These are phyloP conservation scores for Heliconius eleuchia DNA, from an alignment of 1,140 invertebrate species.

Conservation along the genomic window DNA sequence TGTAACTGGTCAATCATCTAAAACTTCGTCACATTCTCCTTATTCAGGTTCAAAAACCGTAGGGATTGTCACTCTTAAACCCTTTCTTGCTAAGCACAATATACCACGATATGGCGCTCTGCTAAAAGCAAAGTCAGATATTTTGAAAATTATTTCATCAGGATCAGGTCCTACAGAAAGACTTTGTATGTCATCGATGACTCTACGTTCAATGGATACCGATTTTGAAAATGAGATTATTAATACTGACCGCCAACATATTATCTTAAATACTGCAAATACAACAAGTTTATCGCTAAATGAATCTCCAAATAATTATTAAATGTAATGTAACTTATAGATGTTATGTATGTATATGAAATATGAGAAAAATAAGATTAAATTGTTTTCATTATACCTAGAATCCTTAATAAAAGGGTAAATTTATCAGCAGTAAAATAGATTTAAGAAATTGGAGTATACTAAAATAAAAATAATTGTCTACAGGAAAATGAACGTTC, in stretches of 20 bases:
- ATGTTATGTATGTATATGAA: neutral
- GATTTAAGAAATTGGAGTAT: neutral
- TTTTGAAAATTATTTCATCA: constrained; percentile 30
- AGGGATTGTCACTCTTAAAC: constrained; percentile 34
- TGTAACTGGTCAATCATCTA: constrained; percentile 38
- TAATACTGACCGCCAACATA: neutral
- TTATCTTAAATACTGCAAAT: neutral
- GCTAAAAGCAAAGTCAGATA: constrained; percentile 32
- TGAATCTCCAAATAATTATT: neutral
- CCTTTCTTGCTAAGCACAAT: neutral
- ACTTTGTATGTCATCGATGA: constrained; percentile 40
- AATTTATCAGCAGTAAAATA: constrained; percentile 26
- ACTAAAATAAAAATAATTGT: constrained; percentile 35
- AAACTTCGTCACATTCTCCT: constrained; percentile 41
- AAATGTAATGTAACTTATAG: neutral
- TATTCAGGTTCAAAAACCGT: constrained; percentile 48
- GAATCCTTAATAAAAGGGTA: constrained; percentile 8
- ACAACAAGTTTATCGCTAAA: neutral
- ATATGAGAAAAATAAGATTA: neutral
- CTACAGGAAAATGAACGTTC: constrained; percentile 49
- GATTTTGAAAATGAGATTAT: constrained; percentile 24
- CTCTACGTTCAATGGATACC: constrained; percentile 38
- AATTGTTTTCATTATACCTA: neutral
- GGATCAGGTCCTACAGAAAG: constrained; percentile 37
- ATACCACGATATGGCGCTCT: constrained; percentile 10